phyloP scores from a whole-genome alignment of 2,113 vertebrate species.

The Grantiella picta region DNA sequence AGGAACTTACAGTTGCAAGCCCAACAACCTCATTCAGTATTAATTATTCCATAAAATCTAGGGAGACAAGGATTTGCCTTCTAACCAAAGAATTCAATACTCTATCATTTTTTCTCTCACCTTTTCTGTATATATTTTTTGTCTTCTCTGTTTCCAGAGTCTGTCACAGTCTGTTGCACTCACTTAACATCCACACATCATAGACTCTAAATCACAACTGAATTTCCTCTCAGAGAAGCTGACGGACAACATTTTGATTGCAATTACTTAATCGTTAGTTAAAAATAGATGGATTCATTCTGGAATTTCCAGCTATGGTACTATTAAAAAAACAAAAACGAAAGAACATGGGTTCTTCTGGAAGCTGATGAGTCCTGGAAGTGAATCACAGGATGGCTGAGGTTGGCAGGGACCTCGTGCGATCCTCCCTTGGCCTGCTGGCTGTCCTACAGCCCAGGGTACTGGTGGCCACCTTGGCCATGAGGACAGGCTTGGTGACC shows the following conservation, averaged over 20 bases:
- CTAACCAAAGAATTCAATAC: neutral
- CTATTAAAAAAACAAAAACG: neutral
- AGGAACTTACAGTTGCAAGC: neutral
- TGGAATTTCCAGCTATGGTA: neutral
- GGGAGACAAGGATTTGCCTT: neutral
- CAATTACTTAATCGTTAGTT: neutral
- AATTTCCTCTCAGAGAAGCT: neutral
- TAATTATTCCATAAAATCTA: neutral
- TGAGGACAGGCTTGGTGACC: neutral
- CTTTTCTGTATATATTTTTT: neutral
- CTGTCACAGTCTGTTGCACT: neutral
- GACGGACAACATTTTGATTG: neutral
- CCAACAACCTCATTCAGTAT: neutral
- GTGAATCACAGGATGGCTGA: neutral
- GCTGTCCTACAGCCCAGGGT: neutral
- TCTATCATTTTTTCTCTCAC: rapidly evolving
- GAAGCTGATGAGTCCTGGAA: neutral
- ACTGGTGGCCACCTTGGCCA: rapidly evolving
- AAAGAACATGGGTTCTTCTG: neutral
- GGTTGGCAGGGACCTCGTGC: rapidly evolving
- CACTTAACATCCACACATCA: neutral
- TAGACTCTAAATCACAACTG: neutral
- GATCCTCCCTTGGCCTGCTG: neutral
- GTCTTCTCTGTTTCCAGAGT: neutral
- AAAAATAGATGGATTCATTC: neutral